Evolutionary conservation across 1,140 invertebrate genomes (phyloP).

Genomic region (Lordiphosa clarofinis): DNA sequence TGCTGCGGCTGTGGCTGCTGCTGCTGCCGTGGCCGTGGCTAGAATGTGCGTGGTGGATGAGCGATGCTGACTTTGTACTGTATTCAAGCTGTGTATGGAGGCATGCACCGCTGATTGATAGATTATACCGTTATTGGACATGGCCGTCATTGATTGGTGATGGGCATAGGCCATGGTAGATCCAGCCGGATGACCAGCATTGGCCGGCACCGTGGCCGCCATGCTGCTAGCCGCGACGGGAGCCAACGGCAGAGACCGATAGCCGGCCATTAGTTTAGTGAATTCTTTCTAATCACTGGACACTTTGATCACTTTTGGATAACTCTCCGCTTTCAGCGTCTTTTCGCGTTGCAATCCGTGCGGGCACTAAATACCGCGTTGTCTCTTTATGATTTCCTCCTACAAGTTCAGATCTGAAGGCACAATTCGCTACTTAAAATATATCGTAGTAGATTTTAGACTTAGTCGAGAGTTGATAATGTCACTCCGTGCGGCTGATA

Average conservation of each 20-base stretch:
- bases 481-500: slow-evolving; percentile 59
- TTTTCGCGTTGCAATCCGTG: slow-evolving; percentile 42
- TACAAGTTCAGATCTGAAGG: slow-evolving; percentile 54
- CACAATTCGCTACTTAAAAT: slow-evolving; percentile 55
- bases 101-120: slow-evolving; percentile 79
- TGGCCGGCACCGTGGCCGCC: slow-evolving; percentile 45
- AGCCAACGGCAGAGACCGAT: slow-evolving; percentile 65
- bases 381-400: slow-evolving; percentile 45
- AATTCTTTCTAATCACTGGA: slow-evolving; percentile 12
- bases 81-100: slow-evolving; percentile 77
- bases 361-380: slow-evolving; percentile 34
- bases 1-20: slow-evolving; percentile 44
- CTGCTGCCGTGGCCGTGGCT: slow-evolving; percentile 60
- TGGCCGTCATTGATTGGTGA: slow-evolving; percentile 75
- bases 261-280: slow-evolving; percentile 61
- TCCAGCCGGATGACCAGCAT: slow-evolving; percentile 13
- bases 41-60: slow-evolving; percentile 68
- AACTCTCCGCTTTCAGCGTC: slow-evolving; percentile 34
- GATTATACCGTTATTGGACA: slow-evolving; percentile 79
- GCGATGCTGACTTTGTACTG: slow-evolving; percentile 74
- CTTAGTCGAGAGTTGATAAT: slow-evolving; percentile 67
- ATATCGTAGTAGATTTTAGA: slow-evolving; percentile 55
- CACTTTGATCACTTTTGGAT: slow-evolving; percentile 18
- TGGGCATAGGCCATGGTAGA: slow-evolving; percentile 66
- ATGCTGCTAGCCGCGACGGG: slow-evolving; percentile 57